Conservation (phyloP, 2,113 vertebrate species). For the Sminthopsis crassicaudata region DNA sequence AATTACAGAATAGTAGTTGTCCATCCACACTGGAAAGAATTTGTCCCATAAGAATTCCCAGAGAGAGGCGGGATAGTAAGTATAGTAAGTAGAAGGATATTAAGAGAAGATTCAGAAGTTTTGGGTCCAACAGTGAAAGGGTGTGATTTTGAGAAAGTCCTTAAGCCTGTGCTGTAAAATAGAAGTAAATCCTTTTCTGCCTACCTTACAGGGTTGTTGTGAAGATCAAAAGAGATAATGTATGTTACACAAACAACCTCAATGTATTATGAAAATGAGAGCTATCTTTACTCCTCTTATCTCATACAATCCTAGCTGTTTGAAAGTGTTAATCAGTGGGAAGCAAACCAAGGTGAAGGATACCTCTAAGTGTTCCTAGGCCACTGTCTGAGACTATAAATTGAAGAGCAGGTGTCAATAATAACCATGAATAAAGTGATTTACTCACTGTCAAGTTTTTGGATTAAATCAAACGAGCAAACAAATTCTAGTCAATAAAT, state of each 20-base stretch:
- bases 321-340: neutral
- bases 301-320: neutral
- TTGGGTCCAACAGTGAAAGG: neutral
- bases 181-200: neutral
- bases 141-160: neutral
- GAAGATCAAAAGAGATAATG: neutral
- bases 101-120: neutral
- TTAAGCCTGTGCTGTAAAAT: neutral
- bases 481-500: neutral
- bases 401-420: neutral
- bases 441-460: neutral
- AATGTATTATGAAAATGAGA: neutral
- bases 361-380: neutral
- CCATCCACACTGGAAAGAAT: neutral
- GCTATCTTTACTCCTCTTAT: neutral
- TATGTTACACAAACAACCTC: neutral
- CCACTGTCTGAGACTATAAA: neutral
- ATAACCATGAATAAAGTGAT: neutral
- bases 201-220: neutral
- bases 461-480: neutral
- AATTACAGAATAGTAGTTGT: neutral
- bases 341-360: neutral
- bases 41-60: neutral
- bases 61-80: neutral
- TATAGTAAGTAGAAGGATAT: neutral